A percentile compares a stretch with the other conserved stretches of the same genome.
phyloP scores from a whole-genome alignment of 2,888 invertebrate species.

The Spisula subtruncata region DNA sequence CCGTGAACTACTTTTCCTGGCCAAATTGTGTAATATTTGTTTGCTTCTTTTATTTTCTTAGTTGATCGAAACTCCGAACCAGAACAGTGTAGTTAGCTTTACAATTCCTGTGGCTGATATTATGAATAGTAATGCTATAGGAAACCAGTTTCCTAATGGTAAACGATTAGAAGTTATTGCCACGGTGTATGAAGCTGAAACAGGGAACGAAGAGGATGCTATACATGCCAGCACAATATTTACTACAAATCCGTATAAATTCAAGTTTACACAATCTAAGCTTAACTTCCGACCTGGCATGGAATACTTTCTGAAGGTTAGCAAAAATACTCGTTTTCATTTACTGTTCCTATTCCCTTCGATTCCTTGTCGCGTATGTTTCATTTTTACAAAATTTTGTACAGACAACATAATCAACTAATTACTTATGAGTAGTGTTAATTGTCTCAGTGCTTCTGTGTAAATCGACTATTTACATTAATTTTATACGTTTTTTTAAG shows the following conservation, averaged over 20 bases:
- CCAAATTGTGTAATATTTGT: background rate
- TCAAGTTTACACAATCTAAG: conserved; percentile 74
- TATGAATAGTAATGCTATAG: conserved; percentile 48
- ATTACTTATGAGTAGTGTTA: too few relatives aligned
- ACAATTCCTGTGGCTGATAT: background rate
- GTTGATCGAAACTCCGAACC: background rate
- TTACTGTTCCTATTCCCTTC: background rate
- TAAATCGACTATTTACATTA: too few relatives aligned
- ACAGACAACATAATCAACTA: background rate
- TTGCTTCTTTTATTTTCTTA: background rate
- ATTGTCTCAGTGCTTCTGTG: too few relatives aligned
- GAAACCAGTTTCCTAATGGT: conserved; percentile 76
- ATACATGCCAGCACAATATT: conserved; percentile 73
- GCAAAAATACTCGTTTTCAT: background rate
- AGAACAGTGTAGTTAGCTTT: conserved; percentile 22
- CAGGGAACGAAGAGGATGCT: conserved; percentile 74
- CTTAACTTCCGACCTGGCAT: conserved; percentile 78
- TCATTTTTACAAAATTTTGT: too few relatives aligned
- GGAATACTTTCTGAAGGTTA: conserved; percentile 75
- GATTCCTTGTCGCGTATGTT: too few relatives aligned
- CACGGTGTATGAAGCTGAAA: conserved; percentile 75
- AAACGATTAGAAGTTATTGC: conserved; percentile 75
- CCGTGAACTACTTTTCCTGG: background rate
- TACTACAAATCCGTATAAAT: conserved; percentile 70
- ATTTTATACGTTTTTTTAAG: too few relatives aligned